These are phyloP conservation scores for Mythimna impura DNA, from an alignment of 2,888 invertebrate species.

Conservation along the genomic window DNA sequence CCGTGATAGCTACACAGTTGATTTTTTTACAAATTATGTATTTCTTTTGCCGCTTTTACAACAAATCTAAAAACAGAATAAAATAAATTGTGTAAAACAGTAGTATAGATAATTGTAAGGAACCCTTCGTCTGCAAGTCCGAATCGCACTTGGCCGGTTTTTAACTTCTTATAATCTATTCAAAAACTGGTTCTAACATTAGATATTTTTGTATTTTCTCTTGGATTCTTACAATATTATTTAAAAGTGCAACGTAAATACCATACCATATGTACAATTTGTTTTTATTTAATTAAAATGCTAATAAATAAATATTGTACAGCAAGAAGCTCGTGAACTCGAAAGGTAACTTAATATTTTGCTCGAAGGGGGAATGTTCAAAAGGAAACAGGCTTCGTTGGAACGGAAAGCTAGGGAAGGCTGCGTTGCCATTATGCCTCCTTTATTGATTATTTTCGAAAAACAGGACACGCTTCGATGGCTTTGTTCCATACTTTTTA, in stretches of 20 bases:
- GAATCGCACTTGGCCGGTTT: too few species aligned
- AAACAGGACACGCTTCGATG: conserved; percentile 41
- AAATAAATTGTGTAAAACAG: too few species aligned
- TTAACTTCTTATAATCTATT: not conserved
- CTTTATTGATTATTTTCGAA: conserved; percentile 59
- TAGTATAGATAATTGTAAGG: too few species aligned
- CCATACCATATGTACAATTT: too few species aligned
- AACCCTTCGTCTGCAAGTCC: too few species aligned
- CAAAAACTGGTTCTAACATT: not conserved
- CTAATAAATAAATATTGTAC: conserved; percentile 1
- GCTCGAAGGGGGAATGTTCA: conserved; percentile 58
- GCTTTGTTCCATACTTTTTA: conserved; percentile 35
- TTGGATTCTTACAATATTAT: not conserved
- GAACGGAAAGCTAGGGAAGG: conserved; percentile 59
- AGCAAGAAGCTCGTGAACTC: not conserved
- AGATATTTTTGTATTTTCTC: not conserved
- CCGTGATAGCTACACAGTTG: too few species aligned
- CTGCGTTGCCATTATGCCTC: conserved; percentile 66
- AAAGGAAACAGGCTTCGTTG: conserved; percentile 57
- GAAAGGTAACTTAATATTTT: conserved; percentile 60
- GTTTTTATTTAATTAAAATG: too few species aligned
- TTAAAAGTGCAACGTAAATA: too few species aligned
- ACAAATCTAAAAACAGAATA: too few species aligned
- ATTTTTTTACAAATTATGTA: too few species aligned
- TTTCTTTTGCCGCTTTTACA: too few species aligned